These are phyloP conservation scores for Lindbergichthys nudifrons DNA, from an alignment of 2,797 vertebrate genomes.

Conservation along the genomic window DNA sequence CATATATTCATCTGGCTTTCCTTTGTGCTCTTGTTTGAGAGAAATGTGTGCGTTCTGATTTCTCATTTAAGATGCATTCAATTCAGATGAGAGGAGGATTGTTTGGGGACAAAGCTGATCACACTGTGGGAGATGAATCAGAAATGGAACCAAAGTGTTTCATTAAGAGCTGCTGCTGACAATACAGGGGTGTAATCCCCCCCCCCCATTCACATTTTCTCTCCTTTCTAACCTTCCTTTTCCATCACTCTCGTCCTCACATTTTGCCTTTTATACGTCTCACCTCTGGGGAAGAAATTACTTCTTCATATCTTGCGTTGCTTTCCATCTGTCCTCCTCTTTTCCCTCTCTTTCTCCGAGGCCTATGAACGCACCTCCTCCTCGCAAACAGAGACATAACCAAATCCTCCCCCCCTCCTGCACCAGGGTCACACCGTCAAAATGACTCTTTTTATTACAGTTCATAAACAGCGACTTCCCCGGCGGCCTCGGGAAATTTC, in stretches of 20 bases:
- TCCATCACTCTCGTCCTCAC: slow-evolving; percentile 14
- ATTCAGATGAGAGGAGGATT: slow-evolving; percentile 58
- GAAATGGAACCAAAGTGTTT: slow-evolving; percentile 77
- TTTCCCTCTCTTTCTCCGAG: slow-evolving; percentile 31
- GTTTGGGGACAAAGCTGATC: slow-evolving; percentile 69
- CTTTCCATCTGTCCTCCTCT: slow-evolving; percentile 6
- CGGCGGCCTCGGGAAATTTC: slow-evolving; percentile 93
- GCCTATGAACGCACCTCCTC: slow-evolving; percentile 54
- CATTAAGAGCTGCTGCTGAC: slow-evolving; percentile 75
- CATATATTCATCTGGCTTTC: slow-evolving; percentile 43
- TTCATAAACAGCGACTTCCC: slow-evolving; percentile 98
- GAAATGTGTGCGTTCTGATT: slow-evolving; percentile 41
- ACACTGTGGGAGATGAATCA: slow-evolving; percentile 65
- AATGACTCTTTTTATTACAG: slow-evolving; percentile 99
- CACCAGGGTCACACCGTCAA: slow-evolving; percentile 90
- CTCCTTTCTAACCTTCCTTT: slow-evolving; percentile 11
- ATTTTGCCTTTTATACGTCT: slow-evolving; percentile 16
- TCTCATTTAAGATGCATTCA: slow-evolving; percentile 63
- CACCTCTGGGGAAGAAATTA: neutral
- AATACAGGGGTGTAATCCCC: slow-evolving; percentile 56
- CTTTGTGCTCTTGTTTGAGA: slow-evolving; percentile 54
- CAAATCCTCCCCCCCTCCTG: slow-evolving; percentile 79
- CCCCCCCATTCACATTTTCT: slow-evolving; percentile 25
- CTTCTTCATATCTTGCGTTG: slow-evolving; percentile 10
- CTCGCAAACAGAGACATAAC: slow-evolving; percentile 84